A percentile compares a stretch with the other conserved stretches of the same genome.
phyloP scores from a whole-genome alignment of 2,113 vertebrate species.

The Pollachius pollachius region DNA sequence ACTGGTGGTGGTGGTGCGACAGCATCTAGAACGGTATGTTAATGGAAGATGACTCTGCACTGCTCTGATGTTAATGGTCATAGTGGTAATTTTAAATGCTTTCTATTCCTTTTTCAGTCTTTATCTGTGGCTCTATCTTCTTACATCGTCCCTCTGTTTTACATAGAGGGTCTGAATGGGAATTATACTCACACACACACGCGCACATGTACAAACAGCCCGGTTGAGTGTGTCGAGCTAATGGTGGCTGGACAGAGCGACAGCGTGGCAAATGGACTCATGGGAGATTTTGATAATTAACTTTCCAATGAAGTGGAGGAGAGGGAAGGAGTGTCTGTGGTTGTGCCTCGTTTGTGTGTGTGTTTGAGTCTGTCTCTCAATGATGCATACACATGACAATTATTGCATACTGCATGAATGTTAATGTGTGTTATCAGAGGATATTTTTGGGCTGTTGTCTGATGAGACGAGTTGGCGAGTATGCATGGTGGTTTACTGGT shows the following conservation, averaged over 20 bases:
- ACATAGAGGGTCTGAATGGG: too few relatives aligned
- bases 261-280: slow-evolving; percentile 9
- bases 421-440: too few relatives aligned
- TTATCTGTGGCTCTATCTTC: too few relatives aligned
- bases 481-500: background rate
- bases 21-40: too few relatives aligned
- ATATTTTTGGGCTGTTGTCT: too few relatives aligned
- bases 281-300: slow-evolving; percentile 45
- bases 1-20: too few relatives aligned
- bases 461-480: background rate
- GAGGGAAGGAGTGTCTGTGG: slow-evolving; percentile 1
- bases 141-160: too few relatives aligned
- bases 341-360: background rate
- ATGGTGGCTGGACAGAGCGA: slow-evolving; percentile 20
- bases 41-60: too few relatives aligned
- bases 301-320: slow-evolving; percentile 28
- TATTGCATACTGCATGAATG: too few relatives aligned
- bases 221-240: slow-evolving; percentile 12
- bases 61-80: too few relatives aligned
- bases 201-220: background rate
- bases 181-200: background rate
- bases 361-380: background rate
- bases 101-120: too few relatives aligned
- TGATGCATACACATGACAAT: background rate
- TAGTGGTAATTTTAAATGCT: too few relatives aligned